A percentile compares a stretch with the other conserved stretches of the same genome.
phyloP scores from a whole-genome alignment of 2,113 vertebrate genomes.

The Turdus rufiventris region DNA sequence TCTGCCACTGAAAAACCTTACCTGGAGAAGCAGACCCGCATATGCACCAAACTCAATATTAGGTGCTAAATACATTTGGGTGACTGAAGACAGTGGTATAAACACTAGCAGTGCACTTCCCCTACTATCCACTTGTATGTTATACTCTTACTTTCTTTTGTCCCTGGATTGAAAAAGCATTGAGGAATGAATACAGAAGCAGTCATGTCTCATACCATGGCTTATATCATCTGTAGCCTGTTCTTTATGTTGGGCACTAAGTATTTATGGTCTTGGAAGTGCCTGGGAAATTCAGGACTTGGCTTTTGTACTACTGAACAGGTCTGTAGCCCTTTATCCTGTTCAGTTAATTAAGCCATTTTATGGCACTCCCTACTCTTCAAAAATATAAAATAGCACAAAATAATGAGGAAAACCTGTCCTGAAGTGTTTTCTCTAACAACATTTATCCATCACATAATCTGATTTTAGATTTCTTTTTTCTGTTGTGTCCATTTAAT shows the following conservation, averaged over 20 bases:
- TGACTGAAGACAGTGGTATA: background rate
- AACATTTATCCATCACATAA: background rate
- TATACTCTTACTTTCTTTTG: background rate
- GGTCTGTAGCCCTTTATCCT: background rate
- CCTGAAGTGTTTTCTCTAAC: background rate
- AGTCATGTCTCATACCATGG: background rate
- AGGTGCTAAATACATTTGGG: background rate
- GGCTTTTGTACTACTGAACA: background rate
- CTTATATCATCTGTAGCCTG: background rate
- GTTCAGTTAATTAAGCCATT: background rate
- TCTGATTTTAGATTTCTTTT: background rate
- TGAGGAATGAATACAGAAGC: background rate
- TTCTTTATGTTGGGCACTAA: no score
- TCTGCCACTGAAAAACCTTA: background rate
- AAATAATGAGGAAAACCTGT: background rate
- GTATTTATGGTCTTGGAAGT: background rate
- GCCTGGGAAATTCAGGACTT: background rate
- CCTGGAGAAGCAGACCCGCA: background rate
- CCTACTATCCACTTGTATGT: background rate
- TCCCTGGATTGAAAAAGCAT: background rate
- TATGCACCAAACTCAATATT: background rate
- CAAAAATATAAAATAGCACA: background rate
- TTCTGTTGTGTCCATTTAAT: background rate
- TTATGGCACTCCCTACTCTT: background rate
- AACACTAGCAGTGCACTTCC: rapidly evolving